Evolutionary conservation across 1,140 invertebrate species (phyloP), one percentile per base, ranked within the genome.

Genomic region (Sinonovacula constricta): DNA sequence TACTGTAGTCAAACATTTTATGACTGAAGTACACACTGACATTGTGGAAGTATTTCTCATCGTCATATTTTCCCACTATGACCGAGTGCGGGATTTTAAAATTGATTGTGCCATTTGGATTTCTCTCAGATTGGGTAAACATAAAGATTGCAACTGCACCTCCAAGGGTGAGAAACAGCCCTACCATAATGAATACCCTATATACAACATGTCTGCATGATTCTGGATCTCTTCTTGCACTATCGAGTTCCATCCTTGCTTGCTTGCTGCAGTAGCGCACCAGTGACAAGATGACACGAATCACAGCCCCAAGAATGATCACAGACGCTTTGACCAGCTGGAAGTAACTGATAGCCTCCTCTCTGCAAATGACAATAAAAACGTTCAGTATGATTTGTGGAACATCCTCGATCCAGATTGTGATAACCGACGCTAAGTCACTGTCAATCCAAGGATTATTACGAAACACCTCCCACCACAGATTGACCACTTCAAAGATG

Each of bases 331-430:
- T 88, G 14, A 81, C 77, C 5, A 88, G 76, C 78, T 89, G 87
- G 65, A 88, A 86, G 62, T 86, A 83, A 59, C 86, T 89, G 54
- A 88, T 86, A 0, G 85, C 85, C 53, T 87, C 87, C 60, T 89
- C 88, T 10, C 87, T 82, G 67, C 88, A 89, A 0, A 81, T 39
- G 14, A 83, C 82, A 49, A 87, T 86, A 28, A 80, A 70, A 49
- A 87, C 80, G 69, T 84, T 86, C 5, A 87, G 81, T 4, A 79
- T 60, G 36, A 88, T 84, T 66, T 89, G 88, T 3, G 88, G 88
- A 30, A 89, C 78, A 62, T 88, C 86, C 59, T 88, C 86, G 2
- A 86, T 79, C 88, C 86, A 88, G 28, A 89, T 84, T 12, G 76
- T 85, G 1, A 88, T 75, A 3, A 82, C 80, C 0, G 84, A 85